A percentile compares a stretch with the other conserved stretches of the same genome.
phyloP scores from a whole-genome alignment of 2,113 vertebrate species.

The Gorsachius goisagi region DNA sequence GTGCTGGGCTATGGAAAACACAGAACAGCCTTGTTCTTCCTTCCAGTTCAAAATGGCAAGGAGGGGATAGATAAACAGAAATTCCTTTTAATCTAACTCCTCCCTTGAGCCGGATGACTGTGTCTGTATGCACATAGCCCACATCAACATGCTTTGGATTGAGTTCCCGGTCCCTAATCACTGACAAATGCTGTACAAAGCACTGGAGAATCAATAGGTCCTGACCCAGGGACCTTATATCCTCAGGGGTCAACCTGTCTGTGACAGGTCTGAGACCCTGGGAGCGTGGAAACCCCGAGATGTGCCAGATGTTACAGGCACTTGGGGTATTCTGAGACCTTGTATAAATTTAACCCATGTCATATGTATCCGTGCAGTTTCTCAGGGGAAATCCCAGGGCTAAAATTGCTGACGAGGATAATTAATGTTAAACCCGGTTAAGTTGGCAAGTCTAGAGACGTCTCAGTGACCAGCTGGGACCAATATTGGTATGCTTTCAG shows the following conservation, averaged over 20 bases:
- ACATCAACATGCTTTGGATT: background rate
- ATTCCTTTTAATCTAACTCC: background rate
- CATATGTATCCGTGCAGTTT: background rate
- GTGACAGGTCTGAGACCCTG: background rate
- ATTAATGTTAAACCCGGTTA: background rate
- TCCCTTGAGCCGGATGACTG: background rate
- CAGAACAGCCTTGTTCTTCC: background rate
- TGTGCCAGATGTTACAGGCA: background rate
- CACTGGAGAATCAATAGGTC: background rate
- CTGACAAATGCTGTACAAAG: constrained; percentile 1
- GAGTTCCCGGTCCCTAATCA: background rate
- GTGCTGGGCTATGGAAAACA: background rate
- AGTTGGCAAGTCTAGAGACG: background rate
- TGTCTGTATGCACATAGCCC: background rate
- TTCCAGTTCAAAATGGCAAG: background rate
- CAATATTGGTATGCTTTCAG: background rate
- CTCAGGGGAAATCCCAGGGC: background rate
- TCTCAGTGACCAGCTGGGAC: background rate
- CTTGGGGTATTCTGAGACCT: background rate
- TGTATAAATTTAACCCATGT: background rate
- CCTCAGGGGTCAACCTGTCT: background rate
- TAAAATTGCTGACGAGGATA: background rate
- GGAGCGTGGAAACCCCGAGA: background rate
- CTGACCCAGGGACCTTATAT: background rate
- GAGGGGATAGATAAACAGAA: background rate